Conservation (phyloP, 1,140 invertebrate species). For the Drosophila leontia region DNA sequence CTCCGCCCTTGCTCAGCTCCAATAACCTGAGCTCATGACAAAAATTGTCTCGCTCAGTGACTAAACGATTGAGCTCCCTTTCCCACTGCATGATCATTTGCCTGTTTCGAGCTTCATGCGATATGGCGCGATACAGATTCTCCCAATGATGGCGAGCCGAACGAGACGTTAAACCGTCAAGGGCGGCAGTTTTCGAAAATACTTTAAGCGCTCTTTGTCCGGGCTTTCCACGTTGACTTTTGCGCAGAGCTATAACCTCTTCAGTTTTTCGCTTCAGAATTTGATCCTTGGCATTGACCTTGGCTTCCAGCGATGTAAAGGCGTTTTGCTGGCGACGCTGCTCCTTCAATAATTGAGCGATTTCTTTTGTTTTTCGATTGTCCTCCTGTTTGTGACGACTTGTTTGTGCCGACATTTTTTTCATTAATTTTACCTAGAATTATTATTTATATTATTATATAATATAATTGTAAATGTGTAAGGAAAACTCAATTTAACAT, state of each 20-base stretch:
- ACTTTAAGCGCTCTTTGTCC: constrained; percentile 88
- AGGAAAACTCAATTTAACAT: no score
- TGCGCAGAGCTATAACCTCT: constrained; percentile 94
- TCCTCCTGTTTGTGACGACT: constrained; percentile 93
- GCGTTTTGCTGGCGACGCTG: constrained; percentile 94
- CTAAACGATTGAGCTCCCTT: constrained; percentile 92
- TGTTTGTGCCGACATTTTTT: constrained; percentile 96
- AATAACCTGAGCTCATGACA: constrained; percentile 88
- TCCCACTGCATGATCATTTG: constrained; percentile 93
- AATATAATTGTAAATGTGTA: no score
- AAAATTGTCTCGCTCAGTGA: constrained; percentile 88
- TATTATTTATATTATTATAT: no score
- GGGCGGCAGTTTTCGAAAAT: constrained; percentile 12
- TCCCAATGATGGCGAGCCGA: constrained; percentile 88
- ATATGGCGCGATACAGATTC: constrained; percentile 90
- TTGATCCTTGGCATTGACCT: constrained; percentile 96
- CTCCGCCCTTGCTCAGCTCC: constrained; percentile 45
- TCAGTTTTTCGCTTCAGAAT: constrained; percentile 96
- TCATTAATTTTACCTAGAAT: constrained; percentile 93
- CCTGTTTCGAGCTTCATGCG: constrained; percentile 91
- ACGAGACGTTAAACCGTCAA: constrained; percentile 10
- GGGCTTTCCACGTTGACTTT: constrained; percentile 89
- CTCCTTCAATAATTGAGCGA: constrained; percentile 95
- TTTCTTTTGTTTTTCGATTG: constrained; percentile 89
- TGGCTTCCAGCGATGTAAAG: constrained; percentile 94